Evolutionary conservation across 2,797 vertebrate genomes (phyloP), one percentile per base, ranked within the genome.

Genomic region (Mus caroli): DNA sequence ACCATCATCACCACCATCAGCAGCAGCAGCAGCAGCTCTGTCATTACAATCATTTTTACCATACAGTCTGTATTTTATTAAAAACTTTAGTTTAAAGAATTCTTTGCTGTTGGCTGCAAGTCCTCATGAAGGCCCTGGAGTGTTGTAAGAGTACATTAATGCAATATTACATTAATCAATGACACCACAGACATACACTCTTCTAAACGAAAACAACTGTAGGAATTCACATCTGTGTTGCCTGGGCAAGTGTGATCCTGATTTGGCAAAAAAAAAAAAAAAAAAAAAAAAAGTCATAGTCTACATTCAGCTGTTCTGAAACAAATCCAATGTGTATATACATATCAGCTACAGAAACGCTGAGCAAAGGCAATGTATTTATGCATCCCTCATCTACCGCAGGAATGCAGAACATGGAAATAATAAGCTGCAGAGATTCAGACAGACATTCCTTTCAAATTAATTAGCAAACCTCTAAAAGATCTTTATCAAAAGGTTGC

Each of bases 161-260:
- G 84, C 89, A 93, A 54, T 54, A 95, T 95, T 96, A 94, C 92
- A 97, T 94, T 96, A 94, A 95, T 97, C 94, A 94, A 90, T 69
- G 71, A 76, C 69, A 95, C 94, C 69, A 37, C 76, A 91, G 69
- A 94, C 87, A 94, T 64, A 94, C 28, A 89, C 83, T 86, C 88
- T 92, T 97, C 96, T 96, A 82, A 96, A 97, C 91, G 58, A 94
- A 98, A 96, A 96, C 75, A 95, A 96, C 82, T 84, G 60, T 69
- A 97, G 95, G 97, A 95, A 56, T 83, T 50, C 94, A 95, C 95
- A 95, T 95, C 92, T 96, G 95, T 91, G 90, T 75, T 96, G 94
- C 93, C 91, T 75, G 88, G 91, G 82, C 92, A 96, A 97, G 77
- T 94, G 84, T 84, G 92, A 96, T 92, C 88, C 54, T 73, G 80